phyloP scores from a whole-genome alignment of 2,797 vertebrate genomes.

The Dendrocincla fuliginosa region DNA sequence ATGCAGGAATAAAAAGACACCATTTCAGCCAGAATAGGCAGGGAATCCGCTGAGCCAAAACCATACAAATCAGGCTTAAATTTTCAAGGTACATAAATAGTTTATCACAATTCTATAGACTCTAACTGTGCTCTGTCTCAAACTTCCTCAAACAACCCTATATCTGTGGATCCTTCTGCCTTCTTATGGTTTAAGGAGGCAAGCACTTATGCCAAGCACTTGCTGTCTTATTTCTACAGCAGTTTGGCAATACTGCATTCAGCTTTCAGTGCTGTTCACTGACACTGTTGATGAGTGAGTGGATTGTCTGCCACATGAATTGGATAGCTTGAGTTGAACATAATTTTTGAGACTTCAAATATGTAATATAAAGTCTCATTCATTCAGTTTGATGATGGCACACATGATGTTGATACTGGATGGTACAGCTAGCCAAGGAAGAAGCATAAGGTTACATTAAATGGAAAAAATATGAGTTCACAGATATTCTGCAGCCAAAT shows the following conservation, averaged over 20 bases:
- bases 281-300: not conserved
- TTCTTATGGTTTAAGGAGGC: not conserved
- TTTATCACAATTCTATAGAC: not conserved
- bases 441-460: not conserved
- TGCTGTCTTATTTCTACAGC: not conserved
- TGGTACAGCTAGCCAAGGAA: not conserved
- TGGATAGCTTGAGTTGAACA: not conserved
- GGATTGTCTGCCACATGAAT: not conserved
- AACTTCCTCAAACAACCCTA: not conserved
- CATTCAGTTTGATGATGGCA: not conserved
- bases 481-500: not conserved
- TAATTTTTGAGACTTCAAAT: not conserved
- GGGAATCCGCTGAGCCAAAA: not conserved
- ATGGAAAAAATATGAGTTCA: not conserved
- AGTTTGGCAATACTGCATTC: not conserved
- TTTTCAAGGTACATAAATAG: not conserved
- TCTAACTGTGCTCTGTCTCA: not conserved
- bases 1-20: not conserved
- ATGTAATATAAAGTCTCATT: not conserved
- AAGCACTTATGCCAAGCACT: not conserved
- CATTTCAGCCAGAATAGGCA: not conserved
- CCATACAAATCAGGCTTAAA: not conserved
- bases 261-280: not conserved
- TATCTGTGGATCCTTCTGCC: not conserved
- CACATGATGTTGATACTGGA: not conserved